Base-by-base conservation (phyloP, 2,888 invertebrate genomes). In the Dolichopus griseipennis region DNA sequence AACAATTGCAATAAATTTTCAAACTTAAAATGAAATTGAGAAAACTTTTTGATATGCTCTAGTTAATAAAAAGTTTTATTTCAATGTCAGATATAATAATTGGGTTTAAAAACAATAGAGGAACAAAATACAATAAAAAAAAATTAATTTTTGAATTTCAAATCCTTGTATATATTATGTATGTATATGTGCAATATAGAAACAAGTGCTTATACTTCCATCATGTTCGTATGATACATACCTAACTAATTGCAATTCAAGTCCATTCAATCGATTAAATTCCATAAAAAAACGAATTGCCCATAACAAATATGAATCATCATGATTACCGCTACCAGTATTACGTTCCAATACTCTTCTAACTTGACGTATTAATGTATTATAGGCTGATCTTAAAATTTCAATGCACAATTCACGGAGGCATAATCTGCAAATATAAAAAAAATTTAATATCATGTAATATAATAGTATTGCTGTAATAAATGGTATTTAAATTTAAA, bases 271-370 rank as follows among this genome's bases (percentile, higher is more conserved):
- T 73, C 97, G 88, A 84, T 96, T 97, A 82, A 97, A 97, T 81
- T 95, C 94, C 95, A 97, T 96, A 81, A 97, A 97, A 83, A 97
- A 97, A 76, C 91, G 89, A 74, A 97, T 85, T 9, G 93, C 90
- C 95, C 96, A 97, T 71, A 97, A 83, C 80, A 96, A 95, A 81
- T 95, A 96, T 0, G 93, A 92, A 78, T 96, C 94, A 81, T 97
- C 97, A 78, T 94, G 88, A 77, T 91, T 90, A 0, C 88, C 87
- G 73, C 88, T 85, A 8, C 85, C 85, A 73, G 88, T 84, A 6
- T 85, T 85, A 70, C 87, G 83, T 37, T 88, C 87, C 71, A 91
- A 82, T 65, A 87, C 87, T 76, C 92, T 91, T 81, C 92, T 91
- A 15, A 94, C 92, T 78, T 91, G 87, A 76, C 88, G 87, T 92